phyloP scores from a whole-genome alignment of 2,888 invertebrate genomes.

The Parnassius smintheus region DNA sequence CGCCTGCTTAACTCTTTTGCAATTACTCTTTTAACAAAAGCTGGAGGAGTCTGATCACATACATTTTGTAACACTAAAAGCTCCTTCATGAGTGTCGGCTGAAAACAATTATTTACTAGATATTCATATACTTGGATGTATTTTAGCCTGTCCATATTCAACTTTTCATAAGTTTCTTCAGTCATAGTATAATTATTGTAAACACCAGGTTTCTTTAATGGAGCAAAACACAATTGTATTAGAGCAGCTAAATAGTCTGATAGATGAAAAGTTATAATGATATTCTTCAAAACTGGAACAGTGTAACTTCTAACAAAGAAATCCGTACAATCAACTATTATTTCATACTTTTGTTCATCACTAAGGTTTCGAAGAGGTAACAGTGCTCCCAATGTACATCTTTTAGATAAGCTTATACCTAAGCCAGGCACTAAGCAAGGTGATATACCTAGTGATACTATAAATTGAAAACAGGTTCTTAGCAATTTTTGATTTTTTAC shows the following conservation, averaged over 20 bases:
- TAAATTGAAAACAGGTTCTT: conserved; percentile 81
- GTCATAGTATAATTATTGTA: conserved; percentile 78
- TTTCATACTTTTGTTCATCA: conserved; percentile 75
- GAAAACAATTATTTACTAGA: conserved; percentile 80
- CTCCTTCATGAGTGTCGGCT: conserved; percentile 84
- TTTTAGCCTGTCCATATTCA: conserved; percentile 72
- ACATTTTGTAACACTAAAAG: conserved; percentile 84
- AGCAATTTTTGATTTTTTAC: conserved; percentile 85
- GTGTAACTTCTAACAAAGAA: conserved; percentile 72
- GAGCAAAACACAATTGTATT: conserved; percentile 85
- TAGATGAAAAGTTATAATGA: conserved; percentile 80
- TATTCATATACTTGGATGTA: conserved; percentile 75
- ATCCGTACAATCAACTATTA: conserved; percentile 72
- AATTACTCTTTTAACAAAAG: conserved; percentile 83
- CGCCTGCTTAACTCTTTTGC: conserved; percentile 81
- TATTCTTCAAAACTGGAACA: conserved; percentile 75
- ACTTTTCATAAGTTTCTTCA: conserved; percentile 71
- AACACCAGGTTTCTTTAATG: conserved; percentile 81
- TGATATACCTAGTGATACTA: conserved; percentile 84
- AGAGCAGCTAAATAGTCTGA: conserved; percentile 84
- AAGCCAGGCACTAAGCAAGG: conserved; percentile 84
- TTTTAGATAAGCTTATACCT: conserved; percentile 74
- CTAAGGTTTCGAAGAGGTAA: conserved; percentile 55
- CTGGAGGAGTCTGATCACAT: conserved; percentile 73
- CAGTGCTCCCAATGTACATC: conserved; percentile 57